Conservation (phyloP, 2,888 invertebrate species). For the Xanthia togata region DNA sequence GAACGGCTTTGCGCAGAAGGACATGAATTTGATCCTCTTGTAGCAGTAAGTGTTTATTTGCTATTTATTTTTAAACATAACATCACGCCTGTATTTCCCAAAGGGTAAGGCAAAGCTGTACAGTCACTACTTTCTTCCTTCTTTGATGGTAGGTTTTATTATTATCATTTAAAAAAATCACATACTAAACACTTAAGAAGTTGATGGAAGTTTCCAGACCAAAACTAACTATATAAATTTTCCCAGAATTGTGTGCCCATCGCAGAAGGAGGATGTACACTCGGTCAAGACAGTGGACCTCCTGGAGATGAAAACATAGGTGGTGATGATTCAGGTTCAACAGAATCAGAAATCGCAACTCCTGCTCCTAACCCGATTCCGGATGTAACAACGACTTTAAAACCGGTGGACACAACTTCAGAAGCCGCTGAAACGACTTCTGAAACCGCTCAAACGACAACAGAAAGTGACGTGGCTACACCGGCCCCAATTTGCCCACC, state of each 20-base stretch:
- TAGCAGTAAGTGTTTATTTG: too few relatives aligned
- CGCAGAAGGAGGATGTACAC: constrained; percentile 40
- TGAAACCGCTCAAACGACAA: background rate
- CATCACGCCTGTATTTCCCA: too few relatives aligned
- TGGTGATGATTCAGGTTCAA: background rate
- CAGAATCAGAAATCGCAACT: constrained; percentile 3
- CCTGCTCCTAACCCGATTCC: background rate
- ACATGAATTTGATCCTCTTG: background rate
- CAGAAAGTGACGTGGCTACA: constrained; percentile 14
- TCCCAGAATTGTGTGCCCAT: constrained; percentile 30
- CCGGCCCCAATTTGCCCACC: constrained; percentile 59
- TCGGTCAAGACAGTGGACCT: background rate
- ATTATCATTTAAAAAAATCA: too few relatives aligned
- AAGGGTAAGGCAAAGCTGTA: too few relatives aligned
- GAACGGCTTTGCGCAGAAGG: background rate
- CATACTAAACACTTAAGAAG: too few relatives aligned
- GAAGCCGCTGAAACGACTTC: constrained; percentile 45
- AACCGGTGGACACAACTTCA: constrained; percentile 16
- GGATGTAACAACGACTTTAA: constrained; percentile 25
- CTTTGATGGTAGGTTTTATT: too few relatives aligned
- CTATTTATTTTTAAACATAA: too few relatives aligned
- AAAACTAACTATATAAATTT: background rate
- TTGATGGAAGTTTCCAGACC: background rate
- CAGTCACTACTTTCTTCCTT: too few relatives aligned
- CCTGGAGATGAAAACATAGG: background rate